A percentile compares a stretch with the other conserved stretches of the same genome.
phyloP scores from a whole-genome alignment of 2,113 vertebrate species.

The Stigmatopora argus region DNA sequence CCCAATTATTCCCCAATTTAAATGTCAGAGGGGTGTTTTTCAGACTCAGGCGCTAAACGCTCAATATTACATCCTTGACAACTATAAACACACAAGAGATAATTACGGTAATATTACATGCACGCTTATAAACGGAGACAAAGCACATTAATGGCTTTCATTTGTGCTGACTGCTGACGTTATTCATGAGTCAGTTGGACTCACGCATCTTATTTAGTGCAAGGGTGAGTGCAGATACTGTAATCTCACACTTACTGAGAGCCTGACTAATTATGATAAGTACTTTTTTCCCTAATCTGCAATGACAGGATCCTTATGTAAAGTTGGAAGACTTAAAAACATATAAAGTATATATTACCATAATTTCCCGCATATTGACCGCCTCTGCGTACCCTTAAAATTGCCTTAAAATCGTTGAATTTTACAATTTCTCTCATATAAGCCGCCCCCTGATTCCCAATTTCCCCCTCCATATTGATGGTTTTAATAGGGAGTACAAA shows the following conservation, averaged over 20 bases:
- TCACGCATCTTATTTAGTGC: conserved; percentile 25
- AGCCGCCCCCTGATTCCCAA: too few relatives aligned
- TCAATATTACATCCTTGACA: conserved; percentile 9
- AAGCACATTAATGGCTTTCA: conserved; percentile 25
- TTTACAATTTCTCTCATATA: too few relatives aligned
- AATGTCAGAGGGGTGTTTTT: not conserved
- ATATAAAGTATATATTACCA: not conserved
- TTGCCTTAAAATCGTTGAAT: too few relatives aligned
- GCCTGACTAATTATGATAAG: conserved; percentile 7
- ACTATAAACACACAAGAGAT: conserved; percentile 12
- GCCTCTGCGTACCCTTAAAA: too few relatives aligned
- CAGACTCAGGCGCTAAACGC: not conserved
- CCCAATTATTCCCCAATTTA: not conserved
- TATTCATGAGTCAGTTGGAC: conserved; percentile 42
- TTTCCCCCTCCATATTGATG: too few relatives aligned
- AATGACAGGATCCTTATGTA: not conserved
- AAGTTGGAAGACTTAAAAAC: not conserved
- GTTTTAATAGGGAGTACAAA: too few relatives aligned
- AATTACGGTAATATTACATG: conserved; percentile 25
- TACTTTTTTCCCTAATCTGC: conserved; percentile 9
- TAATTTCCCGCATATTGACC: too few relatives aligned
- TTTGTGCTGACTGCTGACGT: conserved; percentile 34
- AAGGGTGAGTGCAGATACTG: conserved; percentile 13
- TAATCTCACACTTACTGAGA: conserved; percentile 11
- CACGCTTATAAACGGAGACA: conserved; percentile 19